A percentile compares a stretch with the other conserved stretches of the same genome.
Conservation (phyloP, 1,140 invertebrate genomes). For the Monochamus saltuarius region DNA sequence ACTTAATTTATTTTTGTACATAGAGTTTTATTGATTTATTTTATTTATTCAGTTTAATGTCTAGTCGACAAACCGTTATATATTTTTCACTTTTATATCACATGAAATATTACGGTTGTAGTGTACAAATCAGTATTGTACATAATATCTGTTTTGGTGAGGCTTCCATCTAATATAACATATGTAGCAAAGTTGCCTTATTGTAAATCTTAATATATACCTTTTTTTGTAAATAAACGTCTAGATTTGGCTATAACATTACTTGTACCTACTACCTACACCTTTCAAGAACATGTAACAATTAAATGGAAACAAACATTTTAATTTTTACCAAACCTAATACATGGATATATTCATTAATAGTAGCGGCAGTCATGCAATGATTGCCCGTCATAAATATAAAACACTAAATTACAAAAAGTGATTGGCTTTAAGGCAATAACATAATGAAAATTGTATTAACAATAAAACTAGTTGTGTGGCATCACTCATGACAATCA, state of each 20-base stretch:
- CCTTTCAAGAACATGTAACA: background rate
- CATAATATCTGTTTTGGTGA: conserved; percentile 21
- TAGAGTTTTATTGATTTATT: background rate
- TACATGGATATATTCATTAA: background rate
- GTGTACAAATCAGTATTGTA: conserved; percentile 29
- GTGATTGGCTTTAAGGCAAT: too few species aligned
- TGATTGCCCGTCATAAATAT: too few species aligned
- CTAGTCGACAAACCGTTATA: conserved; percentile 31
- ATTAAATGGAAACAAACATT: background rate
- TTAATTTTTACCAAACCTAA: background rate
- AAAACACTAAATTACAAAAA: too few species aligned
- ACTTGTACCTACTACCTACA: background rate
- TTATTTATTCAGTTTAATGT: conserved; percentile 14
- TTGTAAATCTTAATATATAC: conserved; percentile 31
- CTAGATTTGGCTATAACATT: conserved; percentile 19
- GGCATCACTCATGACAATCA: too few species aligned
- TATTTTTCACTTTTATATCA: conserved; percentile 19
- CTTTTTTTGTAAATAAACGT: conserved; percentile 29
- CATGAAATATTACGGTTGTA: conserved; percentile 10
- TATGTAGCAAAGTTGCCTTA: conserved; percentile 23
- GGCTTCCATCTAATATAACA: conserved; percentile 20
- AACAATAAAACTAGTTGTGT: too few species aligned
- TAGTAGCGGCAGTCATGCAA: too few species aligned
- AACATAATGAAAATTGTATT: too few species aligned
- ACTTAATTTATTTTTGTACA: conserved; percentile 9